These are phyloP conservation scores for Distichodus sexfasciatus DNA, from an alignment of 2,797 vertebrate genomes.

Conservation along the genomic window DNA sequence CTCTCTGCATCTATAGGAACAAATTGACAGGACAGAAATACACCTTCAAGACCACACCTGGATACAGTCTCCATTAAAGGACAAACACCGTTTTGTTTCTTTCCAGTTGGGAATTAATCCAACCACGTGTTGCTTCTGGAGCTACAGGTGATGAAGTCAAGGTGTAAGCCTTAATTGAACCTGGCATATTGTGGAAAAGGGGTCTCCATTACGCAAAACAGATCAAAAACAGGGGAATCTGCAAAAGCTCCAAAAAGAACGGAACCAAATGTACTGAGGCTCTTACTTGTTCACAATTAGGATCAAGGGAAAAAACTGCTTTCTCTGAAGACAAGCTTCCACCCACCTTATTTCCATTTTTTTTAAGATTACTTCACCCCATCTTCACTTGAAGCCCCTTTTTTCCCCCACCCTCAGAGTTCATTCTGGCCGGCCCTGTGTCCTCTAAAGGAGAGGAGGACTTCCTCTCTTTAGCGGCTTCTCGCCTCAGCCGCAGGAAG, in stretches of 20 bases:
- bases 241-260: background rate
- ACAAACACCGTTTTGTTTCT: conserved; percentile 21
- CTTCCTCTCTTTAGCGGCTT: conserved; percentile 91
- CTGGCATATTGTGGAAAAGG: conserved; percentile 7
- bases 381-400: conserved; percentile 22
- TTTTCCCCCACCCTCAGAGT: conserved; percentile 55
- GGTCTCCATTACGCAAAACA: background rate
- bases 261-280: background rate
- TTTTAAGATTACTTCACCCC: background rate
- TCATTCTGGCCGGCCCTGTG: conserved; percentile 83
- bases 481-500: conserved; percentile 88
- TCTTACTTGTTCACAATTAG: background rate
- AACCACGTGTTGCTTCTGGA: conserved; percentile 28
- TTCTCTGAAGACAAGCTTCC: background rate
- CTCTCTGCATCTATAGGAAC: conserved; percentile 21
- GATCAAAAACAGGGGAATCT: background rate
- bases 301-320: background rate
- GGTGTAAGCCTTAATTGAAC: background rate
- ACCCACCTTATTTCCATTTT: background rate
- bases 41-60: conserved; percentile 9
- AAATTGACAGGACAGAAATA: conserved; percentile 22
- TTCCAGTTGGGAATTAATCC: conserved; percentile 28
- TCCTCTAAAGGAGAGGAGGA: conserved; percentile 93
- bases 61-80: conserved; percentile 26
- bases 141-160: conserved; percentile 13